phyloP scores from a whole-genome alignment of 2,113 vertebrate genomes.

The Smithornis capensis region DNA sequence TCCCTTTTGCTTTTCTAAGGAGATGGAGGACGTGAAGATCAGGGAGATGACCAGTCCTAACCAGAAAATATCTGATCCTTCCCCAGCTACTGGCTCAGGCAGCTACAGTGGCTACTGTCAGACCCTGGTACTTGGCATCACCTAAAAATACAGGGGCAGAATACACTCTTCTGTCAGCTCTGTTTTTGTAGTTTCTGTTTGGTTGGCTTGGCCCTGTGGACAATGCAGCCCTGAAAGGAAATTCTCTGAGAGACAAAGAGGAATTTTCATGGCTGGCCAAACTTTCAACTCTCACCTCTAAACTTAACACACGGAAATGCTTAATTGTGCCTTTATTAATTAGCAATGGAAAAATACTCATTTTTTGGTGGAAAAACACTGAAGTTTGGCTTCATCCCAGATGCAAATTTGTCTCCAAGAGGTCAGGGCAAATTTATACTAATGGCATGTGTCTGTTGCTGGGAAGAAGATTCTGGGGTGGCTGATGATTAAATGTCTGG shows the following conservation, averaged over 20 bases:
- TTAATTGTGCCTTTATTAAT: slow-evolving; percentile 42
- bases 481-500: neutral
- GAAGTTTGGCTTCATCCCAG: slow-evolving; percentile 19
- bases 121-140: neutral
- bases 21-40: neutral
- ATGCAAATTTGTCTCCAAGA: neutral
- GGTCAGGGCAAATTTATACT: neutral
- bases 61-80: neutral
- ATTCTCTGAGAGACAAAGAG: neutral
- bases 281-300: slow-evolving; percentile 21
- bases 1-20: neutral
- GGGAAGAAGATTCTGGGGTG: neutral
- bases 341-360: slow-evolving; percentile 16
- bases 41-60: neutral
- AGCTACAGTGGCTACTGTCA: neutral
- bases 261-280: slow-evolving; percentile 21
- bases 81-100: neutral
- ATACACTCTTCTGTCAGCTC: neutral
- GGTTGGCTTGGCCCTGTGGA: neutral
- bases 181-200: neutral
- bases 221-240: neutral
- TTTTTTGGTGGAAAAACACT: slow-evolving; percentile 19
- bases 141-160: neutral
- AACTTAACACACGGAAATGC: neutral
- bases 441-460: neutral